These are phyloP conservation scores for Mellilla xanthometata DNA, from an alignment of 2,888 invertebrate genomes.

Conservation along the genomic window DNA sequence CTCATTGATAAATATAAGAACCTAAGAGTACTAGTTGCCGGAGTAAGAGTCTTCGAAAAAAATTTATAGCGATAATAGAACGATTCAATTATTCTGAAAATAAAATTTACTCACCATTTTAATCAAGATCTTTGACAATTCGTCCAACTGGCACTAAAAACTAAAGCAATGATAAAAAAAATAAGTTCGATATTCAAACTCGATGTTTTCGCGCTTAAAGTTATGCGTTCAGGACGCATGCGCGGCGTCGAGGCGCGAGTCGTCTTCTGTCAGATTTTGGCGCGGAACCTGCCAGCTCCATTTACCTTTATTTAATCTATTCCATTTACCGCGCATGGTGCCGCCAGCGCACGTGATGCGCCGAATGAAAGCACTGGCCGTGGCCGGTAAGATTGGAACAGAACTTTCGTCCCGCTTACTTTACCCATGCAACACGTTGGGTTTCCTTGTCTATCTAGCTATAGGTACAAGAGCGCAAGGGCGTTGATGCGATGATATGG, in stretches of 20 bases:
- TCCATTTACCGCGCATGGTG: constrained; percentile 27
- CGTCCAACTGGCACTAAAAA: constrained; percentile 1
- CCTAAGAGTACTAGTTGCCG: too few species aligned
- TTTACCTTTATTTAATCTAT: constrained; percentile 10
- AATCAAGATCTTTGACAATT: not conserved
- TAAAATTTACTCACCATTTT: constrained; percentile 12
- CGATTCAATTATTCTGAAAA: too few species aligned
- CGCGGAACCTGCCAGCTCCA: constrained; percentile 21
- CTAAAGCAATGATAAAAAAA: not conserved
- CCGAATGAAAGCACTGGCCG: constrained; percentile 62
- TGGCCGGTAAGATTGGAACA: constrained; percentile 45
- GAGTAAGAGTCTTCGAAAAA: too few species aligned
- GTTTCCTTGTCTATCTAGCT: too few species aligned
- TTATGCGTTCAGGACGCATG: constrained; percentile 48
- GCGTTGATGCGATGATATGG: too few species aligned
- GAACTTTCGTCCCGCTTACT: constrained; percentile 34
- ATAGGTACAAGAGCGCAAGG: too few species aligned
- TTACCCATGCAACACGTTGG: not conserved
- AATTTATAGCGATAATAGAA: too few species aligned
- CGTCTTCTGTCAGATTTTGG: constrained; percentile 55
- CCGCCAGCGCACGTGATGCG: constrained; percentile 58
- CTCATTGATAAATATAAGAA: too few species aligned
- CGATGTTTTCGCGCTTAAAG: constrained; percentile 56
- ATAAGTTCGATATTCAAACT: constrained; percentile 25
- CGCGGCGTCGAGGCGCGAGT: constrained; percentile 59